Evolutionary conservation across 2,113 vertebrate species (phyloP).

Genomic region (Cheirogaleus medius): DNA sequence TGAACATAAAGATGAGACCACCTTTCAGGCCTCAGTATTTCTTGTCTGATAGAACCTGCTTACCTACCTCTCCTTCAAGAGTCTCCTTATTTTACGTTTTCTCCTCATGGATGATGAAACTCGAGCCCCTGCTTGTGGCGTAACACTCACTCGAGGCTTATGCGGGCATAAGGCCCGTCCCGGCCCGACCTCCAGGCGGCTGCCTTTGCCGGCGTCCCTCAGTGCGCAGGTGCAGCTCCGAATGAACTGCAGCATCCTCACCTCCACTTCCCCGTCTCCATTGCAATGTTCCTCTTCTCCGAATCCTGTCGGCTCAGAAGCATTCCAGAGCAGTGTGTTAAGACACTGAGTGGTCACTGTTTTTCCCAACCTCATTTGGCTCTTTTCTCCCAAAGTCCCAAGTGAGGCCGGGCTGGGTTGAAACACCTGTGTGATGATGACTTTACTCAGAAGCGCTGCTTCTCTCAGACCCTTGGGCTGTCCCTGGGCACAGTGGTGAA

Average conservation of each 20-base stretch:
- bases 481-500: not conserved
- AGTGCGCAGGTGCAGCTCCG: accelerated
- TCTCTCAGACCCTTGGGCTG: not conserved
- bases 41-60: not conserved
- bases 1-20: not conserved
- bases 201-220: not conserved
- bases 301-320: not conserved
- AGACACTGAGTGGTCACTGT: not conserved
- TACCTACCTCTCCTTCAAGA: not conserved
- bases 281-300: not conserved
- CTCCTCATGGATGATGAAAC: not conserved
- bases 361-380: not conserved
- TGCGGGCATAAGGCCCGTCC: too few species aligned
- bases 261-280: accelerated
- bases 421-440: not conserved
- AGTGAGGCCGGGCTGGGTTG: not conserved
- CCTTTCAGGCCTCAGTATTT: not conserved
- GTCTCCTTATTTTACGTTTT: not conserved
- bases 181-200: accelerated
- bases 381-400: not conserved
- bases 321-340: not conserved
- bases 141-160: not conserved
- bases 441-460: not conserved
- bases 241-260: accelerated
- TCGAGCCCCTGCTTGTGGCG: not conserved